Evolutionary conservation across 2,888 invertebrate species (phyloP), one percentile per base, ranked within the genome.

Genomic region (Zaprionus bogoriensis): DNA sequence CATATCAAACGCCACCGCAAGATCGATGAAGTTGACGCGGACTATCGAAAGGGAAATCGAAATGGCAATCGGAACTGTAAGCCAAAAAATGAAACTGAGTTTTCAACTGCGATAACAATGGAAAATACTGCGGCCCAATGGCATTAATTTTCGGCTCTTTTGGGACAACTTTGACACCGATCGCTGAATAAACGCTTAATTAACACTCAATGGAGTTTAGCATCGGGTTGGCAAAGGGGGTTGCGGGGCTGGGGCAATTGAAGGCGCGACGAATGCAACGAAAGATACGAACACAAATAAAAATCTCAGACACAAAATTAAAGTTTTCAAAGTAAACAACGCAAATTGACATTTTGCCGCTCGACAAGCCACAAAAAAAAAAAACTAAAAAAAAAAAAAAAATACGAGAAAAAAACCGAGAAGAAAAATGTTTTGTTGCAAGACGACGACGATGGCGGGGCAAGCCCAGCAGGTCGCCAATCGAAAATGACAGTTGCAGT

Each of bases 401-500:
- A 38, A 48, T 50, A 19, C 44, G 12, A 23, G 55, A 57, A 57
- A 14, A 27, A 45, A 45, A 45, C n/a, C n/a, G n/a, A n/a, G 27
- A 38, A 41, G 20, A 27, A 59, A 66, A 67, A 74, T 74, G 64
- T 65, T 74, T 73, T 38, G 42, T 61, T 67, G 17, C 41, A 39
- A 38, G 36, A 38, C 30, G 22, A 22, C 17, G 41, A 10, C n/a
- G 30, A 30, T 50, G 60, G 52, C 54, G 74, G 73, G 70, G 81
- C 85, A 81, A 84, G 87, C 82, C 82, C 82, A 82, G 82, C 87
- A 82, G 82, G 82, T 82, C 84, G 83, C 78, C 81, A 74, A 78
- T 83, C 73, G 73, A 80, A 87, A 89, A 83, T 87, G 85, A 88
- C 87, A 88, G 86, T 81, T 87, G 87, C 80, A 86, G 87, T 76